Evolutionary conservation across 2,113 vertebrate genomes (phyloP), one percentile per base, ranked within the genome.

Genomic region (Entomyzon cyanotis): DNA sequence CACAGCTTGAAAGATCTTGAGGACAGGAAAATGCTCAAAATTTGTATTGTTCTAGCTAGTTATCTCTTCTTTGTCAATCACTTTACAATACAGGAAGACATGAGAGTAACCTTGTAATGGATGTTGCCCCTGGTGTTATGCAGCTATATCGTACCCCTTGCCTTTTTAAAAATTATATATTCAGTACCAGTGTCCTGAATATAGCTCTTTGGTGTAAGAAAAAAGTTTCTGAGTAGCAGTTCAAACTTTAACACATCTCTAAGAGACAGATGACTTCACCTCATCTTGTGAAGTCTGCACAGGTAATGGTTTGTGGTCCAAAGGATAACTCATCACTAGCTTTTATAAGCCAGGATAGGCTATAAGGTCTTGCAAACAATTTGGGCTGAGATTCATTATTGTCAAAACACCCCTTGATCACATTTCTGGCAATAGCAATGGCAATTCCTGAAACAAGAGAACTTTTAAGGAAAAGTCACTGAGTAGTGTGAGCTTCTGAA

Each of bases 141-240:
- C 35, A 87, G 25, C 44, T 67, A 4, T 60, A 35, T 31, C 0
- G 0, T 31, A 70, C 31, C 3, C 0, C 35, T 35, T 37, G 47
- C 46, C 62, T 68, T 50, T 81, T 53, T 59, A 25, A 89, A 77
- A 84, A 46, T 35, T 9, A 25, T 6, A 7, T 65, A 56, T 70
- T 70, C 37, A 22, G 69, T 49, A 64, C 30, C 39, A 78, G 35
- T 4, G 11, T 12, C 16, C 12, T 37, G 6, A 30, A 5, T 12
- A 15, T 47, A 56, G 44, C 12, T 82, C 31, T 65, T 53, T 41
- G 24, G 50, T 58, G 22, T 62, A 12, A 90, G 42, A 56, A 59
- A 44, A 85, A 22, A 14, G 10, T 67, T 87, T 79, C 50, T 37
- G 56, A 84, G 46, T 23, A 74, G 49, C 25, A 44, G 11, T 31